These are phyloP conservation scores for Aleiodes leptofemur DNA, from an alignment of 2,888 invertebrate genomes.

Conservation along the genomic window DNA sequence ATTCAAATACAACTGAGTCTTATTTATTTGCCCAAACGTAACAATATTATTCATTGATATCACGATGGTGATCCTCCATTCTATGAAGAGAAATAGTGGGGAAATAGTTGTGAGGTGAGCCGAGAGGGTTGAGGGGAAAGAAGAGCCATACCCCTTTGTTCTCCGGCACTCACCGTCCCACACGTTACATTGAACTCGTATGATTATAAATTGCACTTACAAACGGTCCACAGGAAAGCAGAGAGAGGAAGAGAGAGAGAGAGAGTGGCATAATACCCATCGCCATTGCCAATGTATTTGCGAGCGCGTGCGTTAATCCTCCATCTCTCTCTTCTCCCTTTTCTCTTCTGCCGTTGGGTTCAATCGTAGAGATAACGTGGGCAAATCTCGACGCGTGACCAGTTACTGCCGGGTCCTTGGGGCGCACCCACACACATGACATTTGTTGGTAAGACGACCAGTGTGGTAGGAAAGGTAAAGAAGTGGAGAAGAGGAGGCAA, in stretches of 20 bases:
- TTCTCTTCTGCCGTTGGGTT: slow-evolving; percentile 3
- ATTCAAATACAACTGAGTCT: no score
- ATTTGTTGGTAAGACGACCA: background rate
- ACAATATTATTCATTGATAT: no score
- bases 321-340: background rate
- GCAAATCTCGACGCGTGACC: slow-evolving; percentile 57
- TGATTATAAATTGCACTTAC: slow-evolving; percentile 68
- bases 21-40: no score
- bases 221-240: slow-evolving; percentile 54
- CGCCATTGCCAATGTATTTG: slow-evolving; percentile 1
- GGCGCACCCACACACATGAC: slow-evolving; percentile 54
- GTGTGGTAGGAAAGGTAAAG: background rate
- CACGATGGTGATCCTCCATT: no score
- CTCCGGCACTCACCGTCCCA: slow-evolving; percentile 59
- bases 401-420: slow-evolving; percentile 55
- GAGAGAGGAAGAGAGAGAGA: background rate
- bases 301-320: slow-evolving; percentile 23
- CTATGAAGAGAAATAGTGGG: no score
- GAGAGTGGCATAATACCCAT: slow-evolving; percentile 40
- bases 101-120: background rate
- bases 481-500: background rate
- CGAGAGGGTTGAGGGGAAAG: background rate
- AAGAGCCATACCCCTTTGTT: slow-evolving; percentile 58
- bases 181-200: slow-evolving; percentile 67
- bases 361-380: slow-evolving; percentile 52